These are phyloP conservation scores for Eupithecia subfuscata DNA, from an alignment of 2,888 invertebrate species.

Conservation along the genomic window DNA sequence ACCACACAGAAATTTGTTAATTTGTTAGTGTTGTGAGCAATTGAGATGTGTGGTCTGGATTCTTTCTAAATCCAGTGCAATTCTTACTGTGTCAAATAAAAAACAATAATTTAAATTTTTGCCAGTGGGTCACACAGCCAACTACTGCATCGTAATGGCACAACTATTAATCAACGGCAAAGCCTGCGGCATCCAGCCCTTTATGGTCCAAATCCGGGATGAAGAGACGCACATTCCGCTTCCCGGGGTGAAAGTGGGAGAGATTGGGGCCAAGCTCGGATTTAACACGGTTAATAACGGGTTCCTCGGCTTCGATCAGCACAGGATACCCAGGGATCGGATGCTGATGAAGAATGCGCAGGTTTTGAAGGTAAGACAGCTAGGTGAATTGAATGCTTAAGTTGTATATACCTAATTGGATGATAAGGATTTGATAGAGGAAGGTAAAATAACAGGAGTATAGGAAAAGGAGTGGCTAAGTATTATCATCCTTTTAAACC, in stretches of 20 bases:
- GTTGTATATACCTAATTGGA: no score
- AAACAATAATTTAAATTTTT: constrained; percentile 41
- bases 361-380: constrained; percentile 84
- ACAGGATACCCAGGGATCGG: constrained; percentile 92
- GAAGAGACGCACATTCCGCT: constrained; percentile 94
- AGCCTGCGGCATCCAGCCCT: constrained; percentile 94
- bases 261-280: constrained; percentile 96
- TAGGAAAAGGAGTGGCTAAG: neutral
- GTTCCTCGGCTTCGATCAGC: constrained; percentile 93
- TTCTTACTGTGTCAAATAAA: neutral
- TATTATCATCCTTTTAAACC: neutral
- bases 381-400: neutral
- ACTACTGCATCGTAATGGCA: constrained; percentile 95
- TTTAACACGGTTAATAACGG: constrained; percentile 96
- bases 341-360: constrained; percentile 97
- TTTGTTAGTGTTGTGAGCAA: no score
- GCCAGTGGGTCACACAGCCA: constrained; percentile 95
- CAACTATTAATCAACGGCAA: constrained; percentile 93
- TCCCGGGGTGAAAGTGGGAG: constrained; percentile 94
- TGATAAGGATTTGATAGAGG: no score
- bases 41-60: neutral
- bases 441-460: no score
- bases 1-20: no score
- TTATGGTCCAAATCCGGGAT: constrained; percentile 95
- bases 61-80: neutral